Evolutionary conservation across 2,113 vertebrate species (phyloP).

Genomic region (Crotalus horridus): DNA sequence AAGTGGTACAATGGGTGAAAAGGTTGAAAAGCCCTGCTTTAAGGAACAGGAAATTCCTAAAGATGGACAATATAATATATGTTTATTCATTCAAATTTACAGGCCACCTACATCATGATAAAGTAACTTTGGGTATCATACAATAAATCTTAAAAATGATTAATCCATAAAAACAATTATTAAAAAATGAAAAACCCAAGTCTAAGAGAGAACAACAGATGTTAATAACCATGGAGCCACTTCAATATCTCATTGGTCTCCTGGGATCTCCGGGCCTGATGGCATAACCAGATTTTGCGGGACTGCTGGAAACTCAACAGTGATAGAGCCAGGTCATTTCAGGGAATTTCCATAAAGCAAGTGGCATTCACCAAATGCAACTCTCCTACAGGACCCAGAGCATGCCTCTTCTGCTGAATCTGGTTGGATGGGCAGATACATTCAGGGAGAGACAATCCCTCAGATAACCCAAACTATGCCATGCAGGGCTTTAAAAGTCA

Average conservation of each 20-base stretch:
- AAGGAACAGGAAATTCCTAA: neutral
- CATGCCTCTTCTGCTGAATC: neutral
- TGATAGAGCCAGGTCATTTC: neutral
- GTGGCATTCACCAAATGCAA: neutral
- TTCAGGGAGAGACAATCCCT: neutral
- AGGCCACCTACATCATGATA: too few species aligned
- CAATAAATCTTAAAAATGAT: neutral
- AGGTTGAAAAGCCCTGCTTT: neutral
- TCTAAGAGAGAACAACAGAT: neutral
- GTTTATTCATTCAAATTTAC: too few species aligned
- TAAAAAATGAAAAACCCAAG: neutral
- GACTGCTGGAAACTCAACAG: neutral
- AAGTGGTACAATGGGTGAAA: too few species aligned
- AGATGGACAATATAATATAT: neutral
- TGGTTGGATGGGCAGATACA: neutral
- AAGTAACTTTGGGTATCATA: too few species aligned
- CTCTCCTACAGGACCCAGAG: neutral
- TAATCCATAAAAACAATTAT: neutral
- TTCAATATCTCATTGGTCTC: neutral
- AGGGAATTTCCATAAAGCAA: neutral
- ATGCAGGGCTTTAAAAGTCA: neutral
- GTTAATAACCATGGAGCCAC: neutral
- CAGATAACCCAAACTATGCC: neutral
- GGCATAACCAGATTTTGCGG: neutral
- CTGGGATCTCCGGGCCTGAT: neutral